Evolutionary conservation across 2,888 invertebrate genomes (phyloP).

Genomic region (Eupithecia inturbata): DNA sequence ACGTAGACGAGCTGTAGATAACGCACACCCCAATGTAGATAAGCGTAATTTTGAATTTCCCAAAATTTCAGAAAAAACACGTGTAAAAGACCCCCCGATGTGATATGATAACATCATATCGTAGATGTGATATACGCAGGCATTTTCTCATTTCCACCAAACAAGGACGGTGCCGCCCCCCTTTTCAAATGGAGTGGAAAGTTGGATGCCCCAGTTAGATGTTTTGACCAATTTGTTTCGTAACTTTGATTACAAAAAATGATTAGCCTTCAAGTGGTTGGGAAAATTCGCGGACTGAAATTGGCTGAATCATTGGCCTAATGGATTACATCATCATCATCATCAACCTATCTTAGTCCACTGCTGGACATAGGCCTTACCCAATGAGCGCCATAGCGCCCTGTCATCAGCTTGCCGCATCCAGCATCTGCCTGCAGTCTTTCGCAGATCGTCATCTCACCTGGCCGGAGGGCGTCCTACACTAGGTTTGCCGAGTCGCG

Average conservation of each 20-base stretch:
- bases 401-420: no score
- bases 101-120: constrained; percentile 25
- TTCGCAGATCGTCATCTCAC: no score
- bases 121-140: constrained; percentile 35
- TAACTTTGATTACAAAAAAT: constrained; percentile 19
- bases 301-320: not conserved
- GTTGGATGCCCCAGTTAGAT: constrained; percentile 42
- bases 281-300: not conserved
- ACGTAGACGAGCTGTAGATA: not conserved
- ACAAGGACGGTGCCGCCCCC: constrained; percentile 28
- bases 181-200: constrained; percentile 44
- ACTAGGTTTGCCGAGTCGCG: no score
- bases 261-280: not conserved
- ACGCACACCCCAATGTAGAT: not conserved
- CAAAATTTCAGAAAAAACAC: not conserved
- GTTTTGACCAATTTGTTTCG: constrained; percentile 18
- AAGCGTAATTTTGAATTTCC: not conserved
- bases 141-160: constrained; percentile 34
- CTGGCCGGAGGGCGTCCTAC: no score
- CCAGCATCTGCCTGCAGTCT: no score
- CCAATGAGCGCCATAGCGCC: no score
- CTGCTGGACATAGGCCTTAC: no score
- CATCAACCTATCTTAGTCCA: no score
- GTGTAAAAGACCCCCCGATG: not conserved
- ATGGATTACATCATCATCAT: no score